Evolutionary conservation across 2,888 invertebrate genomes (phyloP), one percentile per base, ranked within the genome.

Genomic region (Tenthredo distinguenda): DNA sequence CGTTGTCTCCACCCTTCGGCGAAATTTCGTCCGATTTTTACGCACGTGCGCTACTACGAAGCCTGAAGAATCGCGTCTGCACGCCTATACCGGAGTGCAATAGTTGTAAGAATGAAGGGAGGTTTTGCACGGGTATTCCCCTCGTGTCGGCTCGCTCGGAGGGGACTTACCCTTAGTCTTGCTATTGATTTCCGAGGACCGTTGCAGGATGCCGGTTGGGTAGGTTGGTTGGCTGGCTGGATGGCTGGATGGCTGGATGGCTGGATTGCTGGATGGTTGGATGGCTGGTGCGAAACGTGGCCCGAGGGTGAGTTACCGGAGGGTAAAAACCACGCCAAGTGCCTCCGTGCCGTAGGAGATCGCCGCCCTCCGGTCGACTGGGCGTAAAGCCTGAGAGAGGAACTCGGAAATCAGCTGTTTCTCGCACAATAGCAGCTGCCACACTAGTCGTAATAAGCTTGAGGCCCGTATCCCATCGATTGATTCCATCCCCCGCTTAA

Each of bases 391-490:
- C 74, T 74, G 43, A 74, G 74, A 88, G 87, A 88, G 89, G 84
- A 83, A 76, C 72, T 43, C 43, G 85, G 88, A 88, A 89, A 90
- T 90, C 90, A 89, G 90, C 88, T 90, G 88, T 89, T 89, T 87
- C 76, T 77, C 84, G 87, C 72, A 88, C 88, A 89, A 90, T 88
- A 87, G 31, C 87, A 84, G 87, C 85, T 85, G 87, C 72, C 62
- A 31, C 71, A 86, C 85, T 87, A 40, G 43, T 74, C 74, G 85
- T 88, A 90, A 89, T 90, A 87, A 87, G 87, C 87, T 87, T 87
- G 87, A 87, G 86, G 86, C 85, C 85, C 88, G 87, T 88, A 86
- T 88, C 87, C 85, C 85, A 82, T 87, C 87, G 88, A 87, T 87
- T 84, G n/a, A 72, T 34, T 62, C 55, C 43, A 37, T 72, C 74